phyloP scores from a whole-genome alignment of 1,140 invertebrate genomes.

The Achroia grisella region DNA sequence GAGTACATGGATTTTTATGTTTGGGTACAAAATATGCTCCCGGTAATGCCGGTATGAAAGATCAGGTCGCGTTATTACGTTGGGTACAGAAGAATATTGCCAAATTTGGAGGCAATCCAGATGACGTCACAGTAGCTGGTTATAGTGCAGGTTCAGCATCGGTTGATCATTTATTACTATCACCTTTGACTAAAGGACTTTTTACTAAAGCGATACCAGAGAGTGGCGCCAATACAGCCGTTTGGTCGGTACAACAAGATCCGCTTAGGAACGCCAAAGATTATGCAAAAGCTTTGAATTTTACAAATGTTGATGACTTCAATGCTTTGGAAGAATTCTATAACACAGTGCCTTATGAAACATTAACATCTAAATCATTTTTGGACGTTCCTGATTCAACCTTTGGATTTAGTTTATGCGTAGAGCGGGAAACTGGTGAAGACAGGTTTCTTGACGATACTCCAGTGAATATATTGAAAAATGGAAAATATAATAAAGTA shows the following conservation, averaged over 20 bases:
- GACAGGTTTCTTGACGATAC: slow-evolving; percentile 27
- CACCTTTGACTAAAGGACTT: slow-evolving; percentile 28
- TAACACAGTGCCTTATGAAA: slow-evolving; percentile 24
- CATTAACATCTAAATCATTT: slow-evolving; percentile 16
- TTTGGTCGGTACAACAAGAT: slow-evolving; percentile 27
- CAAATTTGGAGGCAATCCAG: slow-evolving; percentile 39
- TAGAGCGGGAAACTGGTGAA: slow-evolving; percentile 20
- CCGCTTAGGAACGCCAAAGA: slow-evolving; percentile 30
- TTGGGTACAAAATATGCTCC: slow-evolving; percentile 26
- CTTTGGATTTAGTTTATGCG: slow-evolving; percentile 24
- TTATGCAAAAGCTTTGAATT: slow-evolving; percentile 21
- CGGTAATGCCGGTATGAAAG: slow-evolving; percentile 36
- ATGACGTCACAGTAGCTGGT: slow-evolving; percentile 38
- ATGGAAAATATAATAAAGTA: slow-evolving; percentile 23
- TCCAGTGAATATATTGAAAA: slow-evolving; percentile 29
- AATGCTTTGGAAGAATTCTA: slow-evolving; percentile 44
- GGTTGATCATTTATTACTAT: slow-evolving; percentile 30
- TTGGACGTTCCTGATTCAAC: slow-evolving; percentile 14
- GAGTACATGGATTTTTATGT: slow-evolving; percentile 27
- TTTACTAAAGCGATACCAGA: slow-evolving; percentile 39
- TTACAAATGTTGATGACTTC: slow-evolving; percentile 24
- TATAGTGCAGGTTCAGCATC: slow-evolving; percentile 32
- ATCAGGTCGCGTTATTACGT: slow-evolving; percentile 21
- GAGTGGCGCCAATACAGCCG: slow-evolving; percentile 21
- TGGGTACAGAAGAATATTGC: slow-evolving; percentile 25